These are phyloP conservation scores for Drosophila nikananu DNA, from an alignment of 1,140 invertebrate species.

Conservation along the genomic window DNA sequence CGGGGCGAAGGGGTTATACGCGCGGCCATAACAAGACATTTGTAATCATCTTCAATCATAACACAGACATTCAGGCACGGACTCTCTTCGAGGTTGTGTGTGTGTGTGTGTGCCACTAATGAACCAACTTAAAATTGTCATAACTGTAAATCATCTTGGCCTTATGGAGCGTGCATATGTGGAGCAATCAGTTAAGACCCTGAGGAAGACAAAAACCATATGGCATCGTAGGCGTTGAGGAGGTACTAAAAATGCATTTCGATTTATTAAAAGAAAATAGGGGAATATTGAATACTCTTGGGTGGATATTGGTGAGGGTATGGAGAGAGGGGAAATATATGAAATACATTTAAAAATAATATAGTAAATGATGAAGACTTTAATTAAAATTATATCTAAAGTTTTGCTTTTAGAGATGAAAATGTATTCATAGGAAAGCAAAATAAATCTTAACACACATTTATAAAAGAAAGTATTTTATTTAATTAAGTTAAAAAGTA, in stretches of 20 bases:
- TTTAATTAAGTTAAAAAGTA: no score
- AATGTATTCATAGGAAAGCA: no score
- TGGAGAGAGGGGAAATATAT: not conserved
- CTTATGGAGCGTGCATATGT: conserved; percentile 72
- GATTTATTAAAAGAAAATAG: not conserved
- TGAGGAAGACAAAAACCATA: conserved; percentile 7
- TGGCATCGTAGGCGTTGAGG: conserved; percentile 32
- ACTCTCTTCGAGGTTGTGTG: conserved; percentile 15
- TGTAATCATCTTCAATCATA: conserved; percentile 82
- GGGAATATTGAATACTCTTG: not conserved
- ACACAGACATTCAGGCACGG: conserved; percentile 59
- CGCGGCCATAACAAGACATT: conserved; percentile 76
- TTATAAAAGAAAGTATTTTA: no score
- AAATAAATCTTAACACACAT: no score
- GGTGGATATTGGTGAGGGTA: no score
- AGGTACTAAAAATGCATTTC: conserved; percentile 3
- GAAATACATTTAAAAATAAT: no score
- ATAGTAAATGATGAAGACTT: no score
- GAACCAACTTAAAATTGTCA: conserved; percentile 82
- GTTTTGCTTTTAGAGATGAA: no score
- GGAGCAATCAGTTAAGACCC: conserved; percentile 61
- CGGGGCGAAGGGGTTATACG: conserved; percentile 23
- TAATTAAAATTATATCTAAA: no score
- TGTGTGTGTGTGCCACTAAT: conserved; percentile 58
- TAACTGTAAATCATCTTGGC: conserved; percentile 79